Base-by-base conservation (phyloP, 2,888 invertebrate genomes). In the Acanthopleura granulata region DNA sequence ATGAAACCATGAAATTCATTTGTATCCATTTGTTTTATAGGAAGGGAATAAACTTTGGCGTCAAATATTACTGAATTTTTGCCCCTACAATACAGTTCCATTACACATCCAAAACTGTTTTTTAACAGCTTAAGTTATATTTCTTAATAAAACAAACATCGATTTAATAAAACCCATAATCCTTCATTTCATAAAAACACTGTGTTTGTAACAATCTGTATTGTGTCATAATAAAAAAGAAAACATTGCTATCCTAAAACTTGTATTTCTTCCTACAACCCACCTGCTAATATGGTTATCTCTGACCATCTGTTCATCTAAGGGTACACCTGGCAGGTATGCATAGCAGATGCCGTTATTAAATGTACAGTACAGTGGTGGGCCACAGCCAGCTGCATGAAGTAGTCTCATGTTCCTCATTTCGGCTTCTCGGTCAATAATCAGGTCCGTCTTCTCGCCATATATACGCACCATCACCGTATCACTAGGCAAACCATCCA, bases 291-390 rank as follows among this genome's bases (percentile, higher is more conserved):
- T 81, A 16, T 77, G 80, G 51, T 80, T 75, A 72, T 91, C 87
- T 75, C 89, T 80, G 40, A 91, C 89, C 66, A 83, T 82, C 1
- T 88, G 81, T 72, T 86, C 84, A 76, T 88, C 86, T 16, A 91
- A 76, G 4, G 89, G 87, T 12, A 92, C 92, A 70, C 99, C 99
- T 80, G 95, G 94, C 80, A 91, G 87, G 84, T 89, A 93, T 90
- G 96, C 94, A 90, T 98, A 99, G 62, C 95, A 95, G 81, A 99
- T 92, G 16, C 99, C 99, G 92, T 99, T 99, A 83, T 94, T 93
- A 91, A 99, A 99, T 71, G 95, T 94, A 72, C 96, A 97, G 92
- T 95, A 97, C 70, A 99, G 92, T 72, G 94, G 93, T 73, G 98
- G 96, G 69, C 97, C 96, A 84, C 96, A 93, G 25, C 95, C 95